Evolutionary conservation across 2,888 invertebrate species (phyloP).

Genomic region (Agrotis ipsilon): DNA sequence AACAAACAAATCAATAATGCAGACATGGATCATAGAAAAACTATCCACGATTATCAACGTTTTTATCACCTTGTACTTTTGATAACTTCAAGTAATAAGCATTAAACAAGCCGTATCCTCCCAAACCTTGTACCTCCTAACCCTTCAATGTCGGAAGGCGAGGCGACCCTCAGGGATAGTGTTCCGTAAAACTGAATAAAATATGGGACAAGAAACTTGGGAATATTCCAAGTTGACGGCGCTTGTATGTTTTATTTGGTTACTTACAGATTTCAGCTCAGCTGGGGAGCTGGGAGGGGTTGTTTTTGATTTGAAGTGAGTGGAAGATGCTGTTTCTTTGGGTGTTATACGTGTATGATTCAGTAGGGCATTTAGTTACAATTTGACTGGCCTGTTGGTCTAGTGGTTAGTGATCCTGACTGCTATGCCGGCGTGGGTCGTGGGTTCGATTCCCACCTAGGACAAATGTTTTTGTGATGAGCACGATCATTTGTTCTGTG

Average conservation of each 20-base stretch:
- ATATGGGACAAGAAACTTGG: slow-evolving; percentile 42
- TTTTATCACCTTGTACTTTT: neutral
- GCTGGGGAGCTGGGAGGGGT: neutral
- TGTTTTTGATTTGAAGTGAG: no score
- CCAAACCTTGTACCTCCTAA: neutral
- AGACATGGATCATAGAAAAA: no score
- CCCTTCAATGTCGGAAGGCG: slow-evolving; percentile 29
- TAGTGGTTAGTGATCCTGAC: no score
- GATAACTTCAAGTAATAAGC: neutral
- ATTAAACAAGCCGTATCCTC: slow-evolving; percentile 12
- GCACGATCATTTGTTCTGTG: no score
- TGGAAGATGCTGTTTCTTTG: neutral
- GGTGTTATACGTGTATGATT: neutral
- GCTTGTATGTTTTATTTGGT: slow-evolving; percentile 34
- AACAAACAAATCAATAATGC: no score
- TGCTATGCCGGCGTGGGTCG: no score
- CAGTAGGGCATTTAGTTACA: no score
- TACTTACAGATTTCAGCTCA: slow-evolving; percentile 3
- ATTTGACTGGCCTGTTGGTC: no score
- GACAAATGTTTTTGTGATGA: no score
- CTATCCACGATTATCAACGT: neutral
- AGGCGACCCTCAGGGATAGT: slow-evolving; percentile 19
- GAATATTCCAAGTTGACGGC: slow-evolving; percentile 17
- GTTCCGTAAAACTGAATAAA: slow-evolving; percentile 37
- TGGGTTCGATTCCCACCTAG: no score